Evolutionary conservation across 2,797 vertebrate species (phyloP).

Genomic region (Oreochromis grahami): DNA sequence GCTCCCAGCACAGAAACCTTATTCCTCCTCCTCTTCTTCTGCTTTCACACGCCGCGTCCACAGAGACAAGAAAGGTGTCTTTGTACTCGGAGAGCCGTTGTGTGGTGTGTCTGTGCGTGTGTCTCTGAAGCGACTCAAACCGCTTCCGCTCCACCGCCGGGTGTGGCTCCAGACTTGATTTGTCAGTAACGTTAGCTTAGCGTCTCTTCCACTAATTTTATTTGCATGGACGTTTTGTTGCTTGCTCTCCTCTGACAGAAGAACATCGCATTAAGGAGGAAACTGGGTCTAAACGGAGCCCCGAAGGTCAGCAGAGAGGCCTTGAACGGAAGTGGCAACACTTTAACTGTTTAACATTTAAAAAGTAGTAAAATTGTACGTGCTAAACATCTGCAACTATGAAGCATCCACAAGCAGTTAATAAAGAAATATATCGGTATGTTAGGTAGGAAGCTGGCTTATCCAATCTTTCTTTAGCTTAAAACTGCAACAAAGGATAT

Average conservation of each 20-base stretch:
- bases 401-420: not conserved
- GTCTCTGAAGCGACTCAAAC: not conserved
- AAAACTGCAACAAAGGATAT: not conserved
- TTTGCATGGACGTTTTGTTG: slow-evolving; percentile 4
- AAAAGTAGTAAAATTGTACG: not conserved
- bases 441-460: not conserved
- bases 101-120: not conserved
- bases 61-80: slow-evolving; percentile 44
- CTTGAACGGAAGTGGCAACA: not conserved
- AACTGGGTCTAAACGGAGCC: not conserved
- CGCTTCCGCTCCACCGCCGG: slow-evolving; percentile 1
- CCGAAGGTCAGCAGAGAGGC: not conserved
- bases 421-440: not conserved
- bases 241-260: not conserved
- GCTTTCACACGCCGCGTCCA: slow-evolving; percentile 29
- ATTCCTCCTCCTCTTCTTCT: not conserved
- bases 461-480: not conserved
- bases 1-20: not conserved
- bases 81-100: slow-evolving; percentile 17
- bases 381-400: not conserved
- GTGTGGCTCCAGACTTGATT: slow-evolving; percentile 19
- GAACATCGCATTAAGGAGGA: not conserved
- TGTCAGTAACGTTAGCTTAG: not conserved
- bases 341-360: not conserved
- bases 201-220: not conserved